Conservation (phyloP, 2,888 invertebrate genomes). For the Sacculina carcini region DNA sequence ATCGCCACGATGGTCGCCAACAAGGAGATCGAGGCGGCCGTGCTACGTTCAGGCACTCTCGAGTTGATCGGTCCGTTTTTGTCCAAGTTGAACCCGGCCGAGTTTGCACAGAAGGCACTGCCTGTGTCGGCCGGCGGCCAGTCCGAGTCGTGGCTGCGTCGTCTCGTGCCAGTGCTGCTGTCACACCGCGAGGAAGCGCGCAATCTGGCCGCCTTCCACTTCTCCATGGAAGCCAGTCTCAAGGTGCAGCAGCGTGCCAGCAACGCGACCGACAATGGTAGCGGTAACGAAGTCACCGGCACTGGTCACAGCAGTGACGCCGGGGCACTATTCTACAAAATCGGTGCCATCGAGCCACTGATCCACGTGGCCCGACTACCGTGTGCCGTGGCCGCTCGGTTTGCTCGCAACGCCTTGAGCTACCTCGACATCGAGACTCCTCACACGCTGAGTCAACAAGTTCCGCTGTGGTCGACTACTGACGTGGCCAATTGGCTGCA, state of each 20-base stretch:
- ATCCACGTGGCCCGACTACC: slow-evolving; percentile 93
- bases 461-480: slow-evolving; percentile 86
- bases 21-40: slow-evolving; percentile 90
- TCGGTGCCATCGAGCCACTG: slow-evolving; percentile 78
- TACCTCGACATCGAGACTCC: slow-evolving; percentile 90
- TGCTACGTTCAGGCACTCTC: slow-evolving; percentile 81
- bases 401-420: slow-evolving; percentile 70
- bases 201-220: slow-evolving; percentile 85
- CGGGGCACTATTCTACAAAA: slow-evolving; percentile 79
- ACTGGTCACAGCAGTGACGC: too few relatives aligned
- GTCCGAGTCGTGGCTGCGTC: slow-evolving; percentile 75
- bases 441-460: slow-evolving; percentile 90
- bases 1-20: slow-evolving; percentile 89
- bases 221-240: slow-evolving; percentile 96
- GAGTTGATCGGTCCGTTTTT: slow-evolving; percentile 92
- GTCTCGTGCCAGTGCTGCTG: slow-evolving; percentile 73
- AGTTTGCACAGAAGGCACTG: slow-evolving; percentile 78
- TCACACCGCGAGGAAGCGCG: slow-evolving; percentile 87
- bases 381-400: slow-evolving; percentile 88
- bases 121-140: slow-evolving; percentile 83
- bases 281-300: too few relatives aligned
- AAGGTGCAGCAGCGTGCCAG: slow-evolving; percentile 79
- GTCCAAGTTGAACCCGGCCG: slow-evolving; percentile 70
- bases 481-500: slow-evolving; percentile 96
- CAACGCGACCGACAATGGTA: too few relatives aligned